Conservation (phyloP, 37 sponge, comb jelly and placozoan genomes). For the Chondrilla cf. caribensis region DNA sequence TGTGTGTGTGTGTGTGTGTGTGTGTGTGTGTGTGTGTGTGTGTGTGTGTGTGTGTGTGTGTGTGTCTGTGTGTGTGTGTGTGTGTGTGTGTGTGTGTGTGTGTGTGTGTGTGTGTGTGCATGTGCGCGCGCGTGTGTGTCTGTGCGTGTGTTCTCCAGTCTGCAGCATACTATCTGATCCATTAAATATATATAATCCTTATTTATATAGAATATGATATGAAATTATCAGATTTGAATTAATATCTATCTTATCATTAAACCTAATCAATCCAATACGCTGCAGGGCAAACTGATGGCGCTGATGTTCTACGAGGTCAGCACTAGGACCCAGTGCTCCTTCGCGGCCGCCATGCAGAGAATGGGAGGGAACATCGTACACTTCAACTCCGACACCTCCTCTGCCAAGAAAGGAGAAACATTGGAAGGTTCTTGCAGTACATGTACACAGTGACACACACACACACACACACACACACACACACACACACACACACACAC, state of each 20-base stretch:
- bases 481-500: slow-evolving; percentile 23
- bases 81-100: too few species aligned
- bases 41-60: too few species aligned
- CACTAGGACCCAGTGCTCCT: slow-evolving; percentile 91
- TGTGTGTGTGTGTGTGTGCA: too few species aligned
- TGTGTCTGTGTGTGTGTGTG: too few species aligned
- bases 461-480: slow-evolving; percentile 27
- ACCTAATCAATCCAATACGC: too few species aligned
- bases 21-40: not conserved
- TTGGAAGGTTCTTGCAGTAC: slow-evolving; percentile 68
- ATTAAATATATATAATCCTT: too few species aligned
- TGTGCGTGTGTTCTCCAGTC: too few species aligned
- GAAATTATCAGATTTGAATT: too few species aligned
- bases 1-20: not conserved
- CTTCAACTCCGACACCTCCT: slow-evolving; percentile 74
- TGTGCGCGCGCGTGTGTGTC: too few species aligned
- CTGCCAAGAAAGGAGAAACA: slow-evolving; percentile 94
- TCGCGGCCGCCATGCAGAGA: slow-evolving; percentile 95
- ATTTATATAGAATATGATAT: too few species aligned
- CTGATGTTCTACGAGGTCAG: slow-evolving; percentile 97
- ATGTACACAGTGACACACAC: not conserved
- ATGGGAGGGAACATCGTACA: slow-evolving; percentile 84
- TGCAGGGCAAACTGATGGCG: slow-evolving; percentile 87
- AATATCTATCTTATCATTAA: too few species aligned
- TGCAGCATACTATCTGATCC: too few species aligned